Evolutionary conservation across 1,140 invertebrate species (phyloP).

Genomic region (Teleopsis dalmanni): DNA sequence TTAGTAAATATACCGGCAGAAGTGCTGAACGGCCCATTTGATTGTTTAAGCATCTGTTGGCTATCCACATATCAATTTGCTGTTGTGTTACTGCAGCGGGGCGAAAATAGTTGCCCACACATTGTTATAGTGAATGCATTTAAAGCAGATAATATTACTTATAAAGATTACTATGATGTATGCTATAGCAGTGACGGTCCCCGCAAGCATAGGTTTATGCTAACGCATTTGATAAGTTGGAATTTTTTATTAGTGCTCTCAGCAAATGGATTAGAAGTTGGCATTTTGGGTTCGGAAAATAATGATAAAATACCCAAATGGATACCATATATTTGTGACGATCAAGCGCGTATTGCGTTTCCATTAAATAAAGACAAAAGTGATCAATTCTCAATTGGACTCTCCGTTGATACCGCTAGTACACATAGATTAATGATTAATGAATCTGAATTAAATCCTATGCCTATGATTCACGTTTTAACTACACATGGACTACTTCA

Average conservation of each 20-base stretch:
- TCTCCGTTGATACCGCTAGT: constrained; percentile 58
- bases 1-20: constrained; percentile 54
- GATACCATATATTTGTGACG: constrained; percentile 56
- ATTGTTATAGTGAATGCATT: constrained; percentile 62
- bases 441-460: constrained; percentile 52
- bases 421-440: constrained; percentile 53
- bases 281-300: constrained; percentile 51
- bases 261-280: constrained; percentile 68
- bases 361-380: constrained; percentile 57
- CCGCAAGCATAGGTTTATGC: constrained; percentile 59
- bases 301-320: constrained; percentile 51
- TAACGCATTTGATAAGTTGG: constrained; percentile 60
- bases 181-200: constrained; percentile 63
- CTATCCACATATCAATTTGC: constrained; percentile 70
- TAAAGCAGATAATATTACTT: constrained; percentile 55
- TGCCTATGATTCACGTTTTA: constrained; percentile 60
- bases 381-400: constrained; percentile 66
- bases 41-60: constrained; percentile 55
- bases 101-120: constrained; percentile 29
- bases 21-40: constrained; percentile 46
- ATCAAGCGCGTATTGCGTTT: constrained; percentile 64
- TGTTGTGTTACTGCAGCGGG: constrained; percentile 49
- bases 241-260: constrained; percentile 64
- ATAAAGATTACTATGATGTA: constrained; percentile 68
- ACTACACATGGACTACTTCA: constrained; percentile 65